phyloP scores from a whole-genome alignment of 2,113 vertebrate species.

The Chaetodon trifascialis region DNA sequence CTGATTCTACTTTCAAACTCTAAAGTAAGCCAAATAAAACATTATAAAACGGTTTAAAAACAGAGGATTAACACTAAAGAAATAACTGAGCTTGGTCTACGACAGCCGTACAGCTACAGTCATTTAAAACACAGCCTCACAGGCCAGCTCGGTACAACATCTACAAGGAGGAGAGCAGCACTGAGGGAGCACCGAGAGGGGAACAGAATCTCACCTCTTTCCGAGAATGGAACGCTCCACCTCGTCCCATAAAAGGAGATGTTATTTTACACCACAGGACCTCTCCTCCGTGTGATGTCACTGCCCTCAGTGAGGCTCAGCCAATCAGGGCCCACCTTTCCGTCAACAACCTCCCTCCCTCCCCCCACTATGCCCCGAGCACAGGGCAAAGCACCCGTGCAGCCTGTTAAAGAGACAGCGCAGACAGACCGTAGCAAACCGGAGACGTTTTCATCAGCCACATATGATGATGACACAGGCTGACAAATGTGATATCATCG shows the following conservation, averaged over 20 bases:
- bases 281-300: slow-evolving; percentile 81
- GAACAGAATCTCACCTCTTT: slow-evolving; percentile 62
- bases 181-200: slow-evolving; percentile 5
- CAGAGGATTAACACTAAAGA: neutral
- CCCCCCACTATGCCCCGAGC: slow-evolving; percentile 67
- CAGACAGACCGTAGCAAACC: slow-evolving; percentile 25
- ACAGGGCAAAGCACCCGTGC: slow-evolving; percentile 65
- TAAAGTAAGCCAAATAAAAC: neutral
- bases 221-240: slow-evolving; percentile 75
- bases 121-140: neutral
- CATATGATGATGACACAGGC: slow-evolving; percentile 62
- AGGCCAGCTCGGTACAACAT: slow-evolving; percentile 6
- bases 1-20: neutral
- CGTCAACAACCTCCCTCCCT: slow-evolving; percentile 74
- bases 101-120: neutral
- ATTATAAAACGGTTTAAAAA: neutral
- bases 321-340: slow-evolving; percentile 74
- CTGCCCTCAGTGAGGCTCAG: slow-evolving; percentile 44
- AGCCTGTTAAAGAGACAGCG: slow-evolving; percentile 82
- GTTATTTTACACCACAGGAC: slow-evolving; percentile 86
- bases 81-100: neutral
- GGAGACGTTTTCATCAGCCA: slow-evolving; percentile 60
- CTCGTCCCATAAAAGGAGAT: slow-evolving; percentile 85
- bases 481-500: slow-evolving; percentile 52
- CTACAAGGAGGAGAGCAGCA: neutral